phyloP scores from a whole-genome alignment of 2,797 vertebrate genomes.

The Ptychadena robeensis region DNA sequence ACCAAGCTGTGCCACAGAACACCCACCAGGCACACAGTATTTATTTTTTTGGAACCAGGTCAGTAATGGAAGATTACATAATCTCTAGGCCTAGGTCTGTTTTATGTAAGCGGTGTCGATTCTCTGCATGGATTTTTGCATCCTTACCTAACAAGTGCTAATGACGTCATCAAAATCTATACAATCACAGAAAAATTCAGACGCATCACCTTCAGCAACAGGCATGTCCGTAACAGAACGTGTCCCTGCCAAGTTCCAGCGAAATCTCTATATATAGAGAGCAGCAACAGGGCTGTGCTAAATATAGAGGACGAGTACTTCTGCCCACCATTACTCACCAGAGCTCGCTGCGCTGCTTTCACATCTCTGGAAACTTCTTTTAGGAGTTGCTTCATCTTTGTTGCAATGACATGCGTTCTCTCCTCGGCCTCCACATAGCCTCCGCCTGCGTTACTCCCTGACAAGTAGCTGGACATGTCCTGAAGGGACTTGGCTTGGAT shows the following conservation, averaged over 20 bases:
- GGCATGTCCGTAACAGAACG: no score
- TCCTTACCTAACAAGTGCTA: no score
- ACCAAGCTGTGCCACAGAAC: no score
- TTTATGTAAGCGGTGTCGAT: no score
- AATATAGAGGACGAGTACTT: not conserved
- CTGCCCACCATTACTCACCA: slow-evolving; percentile 73
- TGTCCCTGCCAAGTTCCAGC: not conserved
- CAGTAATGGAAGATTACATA: no score
- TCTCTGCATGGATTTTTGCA: no score
- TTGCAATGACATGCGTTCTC: slow-evolving; percentile 86
- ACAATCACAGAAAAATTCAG: no score
- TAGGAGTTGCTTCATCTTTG: slow-evolving; percentile 82
- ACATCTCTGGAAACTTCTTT: slow-evolving; percentile 78
- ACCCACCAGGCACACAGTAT: no score
- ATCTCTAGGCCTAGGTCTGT: no score
- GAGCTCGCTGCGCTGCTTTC: slow-evolving; percentile 68
- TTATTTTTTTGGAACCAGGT: no score
- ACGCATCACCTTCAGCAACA: not conserved
- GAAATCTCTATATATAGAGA: not conserved
- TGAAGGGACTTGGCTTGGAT: slow-evolving; percentile 79
- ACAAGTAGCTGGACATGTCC: slow-evolving; percentile 81
- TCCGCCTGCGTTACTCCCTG: slow-evolving; percentile 76
- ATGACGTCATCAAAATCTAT: no score
- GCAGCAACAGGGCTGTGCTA: not conserved
- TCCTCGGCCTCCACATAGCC: slow-evolving; percentile 86